These are phyloP conservation scores for Sphecodes monilicornis DNA, from an alignment of 2,888 invertebrate genomes.

Conservation along the genomic window DNA sequence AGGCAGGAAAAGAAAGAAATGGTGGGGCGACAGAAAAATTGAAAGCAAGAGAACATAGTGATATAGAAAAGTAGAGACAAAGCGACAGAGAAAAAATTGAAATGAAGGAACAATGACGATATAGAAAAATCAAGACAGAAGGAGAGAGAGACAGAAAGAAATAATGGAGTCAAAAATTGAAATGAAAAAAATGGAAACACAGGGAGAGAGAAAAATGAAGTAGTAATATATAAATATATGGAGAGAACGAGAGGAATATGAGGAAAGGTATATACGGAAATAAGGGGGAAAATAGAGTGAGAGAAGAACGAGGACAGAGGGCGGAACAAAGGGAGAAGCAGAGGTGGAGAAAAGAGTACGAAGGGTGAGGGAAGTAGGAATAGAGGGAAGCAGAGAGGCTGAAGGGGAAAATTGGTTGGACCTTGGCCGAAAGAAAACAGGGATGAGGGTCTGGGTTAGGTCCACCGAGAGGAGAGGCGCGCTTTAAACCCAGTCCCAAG, in stretches of 20 bases:
- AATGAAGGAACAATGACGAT: too few species aligned
- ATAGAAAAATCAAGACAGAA: too few species aligned
- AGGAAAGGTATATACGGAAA: neutral
- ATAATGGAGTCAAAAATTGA: neutral
- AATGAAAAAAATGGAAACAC: neutral
- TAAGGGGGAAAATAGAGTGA: neutral
- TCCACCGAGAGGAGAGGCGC: neutral
- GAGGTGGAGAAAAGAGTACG: neutral
- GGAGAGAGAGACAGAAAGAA: neutral
- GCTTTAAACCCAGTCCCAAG: slow-evolving; percentile 15
- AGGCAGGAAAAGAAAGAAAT: too few species aligned
- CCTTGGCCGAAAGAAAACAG: slow-evolving; percentile 35
- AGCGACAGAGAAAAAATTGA: too few species aligned
- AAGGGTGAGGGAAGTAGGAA: neutral
- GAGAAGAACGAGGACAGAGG: neutral
- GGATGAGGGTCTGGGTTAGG: slow-evolving; percentile 6
- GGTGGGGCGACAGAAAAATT: too few species aligned
- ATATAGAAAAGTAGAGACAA: too few species aligned
- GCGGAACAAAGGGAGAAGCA: neutral
- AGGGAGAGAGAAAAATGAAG: neutral
- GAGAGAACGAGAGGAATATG: neutral
- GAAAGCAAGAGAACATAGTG: too few species aligned
- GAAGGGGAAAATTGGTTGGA: slow-evolving; percentile 49
- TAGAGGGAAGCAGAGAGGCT: neutral
- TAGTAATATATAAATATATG: neutral